Percentiles rank a stretch among this genome's conserved stretches.
These are phyloP conservation scores for Penaeus chinensis DNA, from an alignment of 1,140 invertebrate genomes.

Conservation along the genomic window DNA sequence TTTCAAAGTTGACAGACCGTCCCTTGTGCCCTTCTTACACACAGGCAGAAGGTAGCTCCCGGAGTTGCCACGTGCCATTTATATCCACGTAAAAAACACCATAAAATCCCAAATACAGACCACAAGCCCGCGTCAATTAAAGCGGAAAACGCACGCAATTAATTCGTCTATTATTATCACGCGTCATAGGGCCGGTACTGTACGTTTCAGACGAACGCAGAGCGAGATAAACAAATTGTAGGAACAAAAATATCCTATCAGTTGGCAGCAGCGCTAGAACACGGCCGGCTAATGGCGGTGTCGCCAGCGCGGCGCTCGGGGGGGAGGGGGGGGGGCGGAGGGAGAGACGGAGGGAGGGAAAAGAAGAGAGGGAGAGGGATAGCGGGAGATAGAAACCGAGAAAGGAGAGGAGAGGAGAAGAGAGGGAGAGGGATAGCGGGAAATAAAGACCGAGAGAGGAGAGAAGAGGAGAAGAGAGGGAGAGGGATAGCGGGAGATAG, in stretches of 20 bases:
- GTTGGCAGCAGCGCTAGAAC: slow-evolving; percentile 32
- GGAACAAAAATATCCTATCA: slow-evolving; percentile 37
- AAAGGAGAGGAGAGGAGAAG: not conserved
- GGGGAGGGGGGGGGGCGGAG: not conserved
- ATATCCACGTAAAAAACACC: too few species aligned
- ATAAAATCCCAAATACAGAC: too few species aligned
- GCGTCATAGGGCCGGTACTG: not conserved
- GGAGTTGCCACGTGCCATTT: too few species aligned
- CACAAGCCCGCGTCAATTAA: too few species aligned
- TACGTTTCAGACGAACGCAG: not conserved
- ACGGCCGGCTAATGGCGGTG: slow-evolving; percentile 39
- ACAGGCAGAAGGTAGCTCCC: too few species aligned
- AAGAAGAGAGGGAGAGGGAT: not conserved
- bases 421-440: not conserved
- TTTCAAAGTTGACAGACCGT: too few species aligned
- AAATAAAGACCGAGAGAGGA: not conserved
- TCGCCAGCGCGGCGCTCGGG: slow-evolving; percentile 12
- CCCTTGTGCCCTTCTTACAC: too few species aligned
- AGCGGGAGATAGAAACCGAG: not conserved
- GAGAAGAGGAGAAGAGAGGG: too few species aligned
- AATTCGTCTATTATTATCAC: not conserved
- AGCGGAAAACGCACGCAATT: not conserved
- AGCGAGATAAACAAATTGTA: not conserved
- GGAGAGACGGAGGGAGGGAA: not conserved
- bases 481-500: too few species aligned